A percentile compares a stretch with the other conserved stretches of the same genome.
Evolutionary conservation across 2,888 invertebrate species (phyloP).

Genomic region (Tipula confusa): DNA sequence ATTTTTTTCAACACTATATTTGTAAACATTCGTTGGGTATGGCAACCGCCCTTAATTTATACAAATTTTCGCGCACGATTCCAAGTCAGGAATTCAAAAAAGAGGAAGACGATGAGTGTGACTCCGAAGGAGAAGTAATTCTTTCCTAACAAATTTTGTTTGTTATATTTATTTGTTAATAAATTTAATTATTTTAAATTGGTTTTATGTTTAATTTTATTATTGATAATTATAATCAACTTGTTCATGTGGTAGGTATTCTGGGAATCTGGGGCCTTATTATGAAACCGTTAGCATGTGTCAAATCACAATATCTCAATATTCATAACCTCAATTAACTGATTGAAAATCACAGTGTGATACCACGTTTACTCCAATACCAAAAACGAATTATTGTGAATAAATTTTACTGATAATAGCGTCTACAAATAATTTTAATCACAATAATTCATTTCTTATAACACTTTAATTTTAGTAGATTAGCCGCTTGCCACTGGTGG

Average conservation of each 20-base stretch:
- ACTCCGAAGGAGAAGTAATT: not conserved
- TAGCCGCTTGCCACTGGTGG: no score
- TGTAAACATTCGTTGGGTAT: conserved; percentile 17
- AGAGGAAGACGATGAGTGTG: not conserved
- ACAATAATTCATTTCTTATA: no score
- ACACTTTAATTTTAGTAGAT: no score
- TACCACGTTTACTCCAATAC: no score
- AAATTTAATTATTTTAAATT: not conserved
- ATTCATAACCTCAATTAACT: no score
- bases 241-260: not conserved
- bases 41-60: not conserved
- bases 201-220: not conserved
- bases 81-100: no score
- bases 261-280: no score
- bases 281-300: no score
- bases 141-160: not conserved
- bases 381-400: no score
- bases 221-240: not conserved
- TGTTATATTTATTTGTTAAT: conserved; percentile 14
- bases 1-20: not conserved
- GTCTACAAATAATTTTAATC: not conserved
- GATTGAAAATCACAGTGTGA: not conserved
- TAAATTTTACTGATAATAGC: no score
- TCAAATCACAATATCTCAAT: no score
- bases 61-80: not conserved